Base-by-base conservation (phyloP, 23 tunicate species). In the Corella eumyota region DNA sequence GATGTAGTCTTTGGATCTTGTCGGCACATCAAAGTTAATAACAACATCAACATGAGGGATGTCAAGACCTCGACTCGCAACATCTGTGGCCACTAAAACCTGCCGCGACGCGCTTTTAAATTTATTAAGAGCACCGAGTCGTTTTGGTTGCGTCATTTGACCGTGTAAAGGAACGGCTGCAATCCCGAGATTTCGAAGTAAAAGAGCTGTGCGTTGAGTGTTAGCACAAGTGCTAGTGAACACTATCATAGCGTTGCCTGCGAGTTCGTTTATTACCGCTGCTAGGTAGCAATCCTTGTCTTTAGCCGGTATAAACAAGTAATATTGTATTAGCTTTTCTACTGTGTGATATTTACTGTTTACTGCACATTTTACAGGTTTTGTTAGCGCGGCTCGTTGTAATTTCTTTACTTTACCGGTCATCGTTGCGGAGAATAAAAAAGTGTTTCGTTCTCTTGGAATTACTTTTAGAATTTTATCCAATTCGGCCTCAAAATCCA, bases 381-480 rank as follows among this genome's bases (percentile, higher is more conserved):
- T 76, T 3, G 50, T 60, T 36, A 90, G 58, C 1, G 97, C 97
- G 7, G 97, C 97, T 69, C 97, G 34, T 66, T 90, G 97, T 34
- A 90, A 66, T 45, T 90, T 90, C 38, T 90, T 69, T 35, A 90
- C 97, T 56, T 81, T 90, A 58, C 74, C 75, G 6, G 97, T 90
- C 97, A 90, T 90, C 0, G 97, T 90, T 17, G 97, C 97, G 17
- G 97, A 90, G 54, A 90, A 90, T 22, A 90, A 65, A 34, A 80
- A 75, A 20, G 97, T 90, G 25, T 69, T 75, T 69, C 97, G 47
- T 48, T 90, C 88, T 30, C 84, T 34, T 4, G 97, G 97, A 36
- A 90, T 81, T 27, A 64, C 91, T 58, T 75, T 75, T 53, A 90
- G 45, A 50, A 90, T 75, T 53, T 74, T 79, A 37, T 81, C 67